A percentile compares a stretch with the other conserved stretches of the same genome.
Evolutionary conservation across 1,140 invertebrate genomes (phyloP).

Genomic region (Brachionus calyciflorus): DNA sequence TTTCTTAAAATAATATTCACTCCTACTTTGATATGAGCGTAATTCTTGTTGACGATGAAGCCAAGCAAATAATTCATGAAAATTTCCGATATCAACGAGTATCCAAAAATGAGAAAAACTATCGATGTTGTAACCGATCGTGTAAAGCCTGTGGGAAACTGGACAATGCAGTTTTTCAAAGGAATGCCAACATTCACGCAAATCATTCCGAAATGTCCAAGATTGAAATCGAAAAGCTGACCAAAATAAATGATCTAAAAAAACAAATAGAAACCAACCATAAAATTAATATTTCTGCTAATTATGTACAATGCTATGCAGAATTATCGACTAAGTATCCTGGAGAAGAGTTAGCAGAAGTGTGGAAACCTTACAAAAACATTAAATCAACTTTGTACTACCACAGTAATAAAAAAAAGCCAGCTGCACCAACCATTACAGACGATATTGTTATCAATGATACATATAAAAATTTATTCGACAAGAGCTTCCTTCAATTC

Average conservation of each 20-base stretch:
- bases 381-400: neutral
- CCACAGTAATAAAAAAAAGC: neutral
- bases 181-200: neutral
- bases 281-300: neutral
- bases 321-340: neutral
- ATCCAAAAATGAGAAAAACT: neutral
- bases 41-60: neutral
- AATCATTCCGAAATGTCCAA: neutral
- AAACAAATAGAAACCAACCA: neutral
- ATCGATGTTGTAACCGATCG: neutral
- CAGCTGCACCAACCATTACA: neutral
- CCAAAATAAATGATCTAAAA: neutral
- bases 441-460: neutral
- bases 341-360: neutral
- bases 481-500: neutral
- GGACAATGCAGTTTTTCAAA: neutral
- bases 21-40: too few species aligned
- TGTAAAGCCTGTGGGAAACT: neutral
- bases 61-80: neutral
- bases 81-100: neutral
- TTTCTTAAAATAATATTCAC: too few species aligned
- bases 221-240: neutral
- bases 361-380: neutral
- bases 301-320: neutral
- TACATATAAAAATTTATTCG: neutral